These are phyloP conservation scores for Syrmaticus mikado DNA, from an alignment of 2,113 vertebrate species.

Conservation along the genomic window DNA sequence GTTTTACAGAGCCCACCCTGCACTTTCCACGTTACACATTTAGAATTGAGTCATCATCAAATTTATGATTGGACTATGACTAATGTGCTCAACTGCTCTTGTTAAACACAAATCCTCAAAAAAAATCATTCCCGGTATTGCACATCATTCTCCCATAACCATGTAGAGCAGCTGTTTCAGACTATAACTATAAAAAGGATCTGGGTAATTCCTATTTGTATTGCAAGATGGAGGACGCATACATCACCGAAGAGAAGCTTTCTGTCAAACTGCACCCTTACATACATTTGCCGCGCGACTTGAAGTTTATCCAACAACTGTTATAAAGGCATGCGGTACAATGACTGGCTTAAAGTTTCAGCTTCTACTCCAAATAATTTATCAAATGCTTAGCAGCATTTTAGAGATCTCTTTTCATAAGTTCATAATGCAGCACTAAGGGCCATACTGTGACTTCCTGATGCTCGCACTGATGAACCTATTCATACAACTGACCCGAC, in stretches of 20 bases:
- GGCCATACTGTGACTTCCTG: background rate
- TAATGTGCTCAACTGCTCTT: background rate
- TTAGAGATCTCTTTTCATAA: slow-evolving; percentile 6
- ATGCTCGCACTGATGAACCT: background rate
- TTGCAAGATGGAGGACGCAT: background rate
- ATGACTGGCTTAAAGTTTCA: background rate
- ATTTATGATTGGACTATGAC: background rate
- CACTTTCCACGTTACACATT: background rate
- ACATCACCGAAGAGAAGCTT: background rate
- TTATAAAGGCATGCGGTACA: background rate
- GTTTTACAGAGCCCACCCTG: background rate
- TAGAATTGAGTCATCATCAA: background rate
- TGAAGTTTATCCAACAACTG: background rate
- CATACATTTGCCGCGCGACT: background rate
- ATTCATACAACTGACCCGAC: background rate
- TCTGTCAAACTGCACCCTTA: background rate
- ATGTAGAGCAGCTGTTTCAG: background rate
- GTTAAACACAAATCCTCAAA: background rate
- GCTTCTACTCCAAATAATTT: slow-evolving; percentile 35
- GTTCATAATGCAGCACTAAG: background rate
- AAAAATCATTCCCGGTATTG: background rate
- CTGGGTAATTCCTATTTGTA: background rate
- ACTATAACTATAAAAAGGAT: background rate
- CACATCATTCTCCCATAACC: background rate
- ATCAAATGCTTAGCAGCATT: background rate